Base-by-base conservation (phyloP, 2,888 invertebrate genomes). In the Epinotia brunnichana region DNA sequence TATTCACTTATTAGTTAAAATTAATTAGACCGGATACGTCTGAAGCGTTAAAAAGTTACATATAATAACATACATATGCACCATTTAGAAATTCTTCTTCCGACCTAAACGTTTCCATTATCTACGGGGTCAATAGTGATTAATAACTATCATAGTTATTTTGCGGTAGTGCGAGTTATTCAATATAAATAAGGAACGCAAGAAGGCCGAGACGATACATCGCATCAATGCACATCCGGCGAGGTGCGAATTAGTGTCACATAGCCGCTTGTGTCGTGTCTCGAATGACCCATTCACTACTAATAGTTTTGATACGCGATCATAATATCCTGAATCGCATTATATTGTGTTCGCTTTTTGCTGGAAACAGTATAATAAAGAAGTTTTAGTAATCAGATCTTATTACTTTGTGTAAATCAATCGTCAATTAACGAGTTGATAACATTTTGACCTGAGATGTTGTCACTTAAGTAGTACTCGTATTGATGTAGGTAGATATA, bases 291-390 rank as follows among this genome's bases (percentile, higher is more conserved):
- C 72, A 73, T 73, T 73, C 72, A 73, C 68, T 62, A 73, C 72
- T 73, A 73, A 73, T 73, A 68, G 72, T 73, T 73, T 73, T 73
- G 72, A 73, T 73, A 73, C 72, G 62, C 68, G 72, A 73, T 73
- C 72, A 73, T 73, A 73, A 73, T 73, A 73, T 73, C 72, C 72
- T 73, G 72, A 73, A 73, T 73, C 54, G 68, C 72, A 73, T 73
- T 73, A 73, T 73, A 73, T 73, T 73, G 67, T 73, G 72, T 73
- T 72, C 68, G 56, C 72, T 73, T 73, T 73, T 73, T 73, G 62
- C 72, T 68, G 72, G 72, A 68, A 73, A 73, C 68, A 57, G 44
- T 56, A 68, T 51, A 48, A 66, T 66, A 56, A 60, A 60, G 60
- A 60, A 35, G 39, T 39, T 35, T 66, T 39, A 39, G 44, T 48